Evolutionary conservation across 2,888 invertebrate species (phyloP).

Genomic region (Diplolepis rosae): DNA sequence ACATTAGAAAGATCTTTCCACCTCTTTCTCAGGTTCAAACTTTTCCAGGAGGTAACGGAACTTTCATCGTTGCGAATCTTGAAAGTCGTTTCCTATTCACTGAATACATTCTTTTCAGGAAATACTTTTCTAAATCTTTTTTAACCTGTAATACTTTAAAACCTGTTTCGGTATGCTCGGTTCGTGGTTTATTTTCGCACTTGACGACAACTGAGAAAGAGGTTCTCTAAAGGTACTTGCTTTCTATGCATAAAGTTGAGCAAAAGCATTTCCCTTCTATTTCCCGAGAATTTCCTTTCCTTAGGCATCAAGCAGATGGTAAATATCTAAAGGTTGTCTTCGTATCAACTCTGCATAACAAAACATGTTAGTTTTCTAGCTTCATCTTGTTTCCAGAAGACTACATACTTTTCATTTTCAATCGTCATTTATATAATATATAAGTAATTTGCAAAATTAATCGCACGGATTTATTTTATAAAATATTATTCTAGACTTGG

Average conservation of each 20-base stretch:
- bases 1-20: too few relatives aligned
- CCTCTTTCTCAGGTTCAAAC: neutral
- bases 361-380: neutral
- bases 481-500: too few relatives aligned
- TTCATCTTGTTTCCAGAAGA: neutral
- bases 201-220: neutral
- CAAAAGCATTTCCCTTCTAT: slow-evolving; percentile 51
- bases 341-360: neutral
- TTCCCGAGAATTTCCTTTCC: slow-evolving; percentile 42
- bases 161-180: neutral
- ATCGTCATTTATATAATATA: too few relatives aligned
- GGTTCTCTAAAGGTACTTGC: slow-evolving; percentile 10
- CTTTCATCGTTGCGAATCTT: neutral
- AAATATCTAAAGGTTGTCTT: slow-evolving; percentile 25
- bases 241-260: slow-evolving; percentile 21
- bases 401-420: neutral
- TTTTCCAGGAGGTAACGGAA: slow-evolving; percentile 1
- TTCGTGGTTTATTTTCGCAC: neutral
- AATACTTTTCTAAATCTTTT: slow-evolving; percentile 23
- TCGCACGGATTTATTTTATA: too few relatives aligned
- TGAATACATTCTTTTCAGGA: neutral
- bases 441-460: too few relatives aligned
- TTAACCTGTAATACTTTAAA: neutral
- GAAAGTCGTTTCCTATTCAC: slow-evolving; percentile 11
- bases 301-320: neutral